Base-by-base conservation (phyloP, 35 echinoderm and acorn worm species). In the Apostichopus japonicus region DNA sequence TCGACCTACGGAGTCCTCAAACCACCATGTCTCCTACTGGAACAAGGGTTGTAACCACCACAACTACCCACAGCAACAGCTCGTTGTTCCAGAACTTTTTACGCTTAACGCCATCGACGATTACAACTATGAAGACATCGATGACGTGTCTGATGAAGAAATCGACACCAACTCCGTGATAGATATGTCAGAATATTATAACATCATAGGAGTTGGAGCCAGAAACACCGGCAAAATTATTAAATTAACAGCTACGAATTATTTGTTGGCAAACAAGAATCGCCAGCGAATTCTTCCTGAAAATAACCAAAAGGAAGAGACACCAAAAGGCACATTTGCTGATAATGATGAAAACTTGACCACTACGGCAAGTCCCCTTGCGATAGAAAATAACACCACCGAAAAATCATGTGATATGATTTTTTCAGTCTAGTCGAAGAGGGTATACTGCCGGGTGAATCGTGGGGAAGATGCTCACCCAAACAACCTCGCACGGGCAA, bases 361-460 rank as follows among this genome's bases (percentile, higher is more conserved):
- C n/a, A n/a, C n/a, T n/a, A n/a, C n/a, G n/a, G n/a, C n/a, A n/a
- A n/a, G 77, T 5, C 77, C 77, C 8, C 77, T 78, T 11, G 8
- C 16, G 17, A 78, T 78, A 44, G 77, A 7, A 22, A 5, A 78
- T 78, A 5, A 78, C 27, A 78, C 1, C 21, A 59, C 57, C 57
- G 57, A 3, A 59, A 0, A 59, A 59, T 59, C 57, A 59, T 13
- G 57, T 59, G 11, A 7, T 7, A 9, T 13, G 55, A 27, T 24
- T 61, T 87, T 58, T 9, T 15, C 10, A 87, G 83, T 57, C 58
- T 87, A 22, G 83, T 55, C 15, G 83, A 87, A 57, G 83, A 87
- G 58, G 83, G 83, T 19, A 87, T 17, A 23, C 55, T 55, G 1
- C 27, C 83, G 21, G 83, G 15, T 61, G 83, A 21, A 59, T 13